These are phyloP conservation scores for Penaeus japonicus DNA, from an alignment of 1,140 invertebrate genomes.

Conservation along the genomic window DNA sequence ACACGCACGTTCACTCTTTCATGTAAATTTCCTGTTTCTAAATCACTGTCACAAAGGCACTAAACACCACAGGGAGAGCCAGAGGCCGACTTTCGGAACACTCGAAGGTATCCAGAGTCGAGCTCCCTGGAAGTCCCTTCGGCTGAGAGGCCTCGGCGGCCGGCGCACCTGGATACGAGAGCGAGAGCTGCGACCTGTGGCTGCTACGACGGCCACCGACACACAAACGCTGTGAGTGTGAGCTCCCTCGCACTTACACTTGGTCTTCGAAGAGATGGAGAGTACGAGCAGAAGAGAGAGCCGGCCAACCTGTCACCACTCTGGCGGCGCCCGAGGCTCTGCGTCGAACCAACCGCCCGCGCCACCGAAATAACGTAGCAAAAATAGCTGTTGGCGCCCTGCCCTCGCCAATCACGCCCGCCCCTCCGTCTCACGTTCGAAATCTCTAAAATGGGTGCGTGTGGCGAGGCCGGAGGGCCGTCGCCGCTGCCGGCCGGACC, in stretches of 20 bases:
- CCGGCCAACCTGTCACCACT: conserved; percentile 55
- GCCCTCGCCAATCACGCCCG: conserved; percentile 35
- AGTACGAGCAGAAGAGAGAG: conserved; percentile 57
- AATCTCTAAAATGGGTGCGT: conserved; percentile 37
- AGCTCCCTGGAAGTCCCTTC: no score
- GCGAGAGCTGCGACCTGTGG: no score
- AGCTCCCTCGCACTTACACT: conserved; percentile 23
- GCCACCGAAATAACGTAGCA: conserved; percentile 49
- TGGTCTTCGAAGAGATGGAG: conserved; percentile 6
- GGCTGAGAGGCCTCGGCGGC: no score
- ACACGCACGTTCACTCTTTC: no score
- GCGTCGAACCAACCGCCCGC: neutral
- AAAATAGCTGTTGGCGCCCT: conserved; percentile 42
- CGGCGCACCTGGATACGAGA: no score
- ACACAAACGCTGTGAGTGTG: no score
- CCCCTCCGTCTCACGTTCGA: conserved; percentile 37
- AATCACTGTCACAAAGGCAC: no score
- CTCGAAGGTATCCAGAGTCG: no score
- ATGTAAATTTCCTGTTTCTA: no score
- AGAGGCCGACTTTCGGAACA: no score
- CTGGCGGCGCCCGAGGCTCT: conserved; percentile 51
- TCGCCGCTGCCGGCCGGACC: conserved; percentile 11
- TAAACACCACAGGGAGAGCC: no score
- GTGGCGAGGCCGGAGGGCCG: neutral
- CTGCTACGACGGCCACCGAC: no score